Conservation (phyloP, 2,797 vertebrate species). For the Synanceia verrucosa region DNA sequence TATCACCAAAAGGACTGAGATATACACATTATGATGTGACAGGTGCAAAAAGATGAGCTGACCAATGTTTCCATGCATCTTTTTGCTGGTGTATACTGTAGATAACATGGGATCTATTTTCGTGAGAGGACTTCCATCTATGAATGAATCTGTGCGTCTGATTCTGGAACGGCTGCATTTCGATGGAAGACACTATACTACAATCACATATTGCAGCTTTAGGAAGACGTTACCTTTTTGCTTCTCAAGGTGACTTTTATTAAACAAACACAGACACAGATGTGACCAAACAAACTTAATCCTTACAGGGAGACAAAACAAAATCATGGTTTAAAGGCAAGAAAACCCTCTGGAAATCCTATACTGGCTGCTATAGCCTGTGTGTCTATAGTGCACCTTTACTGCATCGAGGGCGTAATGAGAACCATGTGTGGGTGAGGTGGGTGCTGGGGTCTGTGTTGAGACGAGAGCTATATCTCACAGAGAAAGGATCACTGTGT, state of each 20-base stretch:
- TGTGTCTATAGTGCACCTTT: slow-evolving; percentile 51
- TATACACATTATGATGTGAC: neutral
- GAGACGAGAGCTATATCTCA: slow-evolving; percentile 48
- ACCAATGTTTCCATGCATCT: neutral
- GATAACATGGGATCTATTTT: neutral
- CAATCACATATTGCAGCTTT: slow-evolving; percentile 42
- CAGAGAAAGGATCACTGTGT: slow-evolving; percentile 69
- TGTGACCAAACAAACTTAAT: slow-evolving; percentile 59
- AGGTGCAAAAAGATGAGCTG: neutral
- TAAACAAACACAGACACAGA: slow-evolving; percentile 58
- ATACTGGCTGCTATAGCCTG: slow-evolving; percentile 17
- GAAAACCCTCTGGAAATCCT: slow-evolving; percentile 33
- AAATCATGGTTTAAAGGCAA: slow-evolving; percentile 35
- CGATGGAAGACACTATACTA: neutral
- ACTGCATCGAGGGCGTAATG: slow-evolving; percentile 41
- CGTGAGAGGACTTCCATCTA: neutral
- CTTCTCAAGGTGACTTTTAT: slow-evolving; percentile 52
- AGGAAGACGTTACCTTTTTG: slow-evolving; percentile 19
- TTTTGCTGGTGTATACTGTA: neutral
- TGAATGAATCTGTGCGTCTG: slow-evolving; percentile 15
- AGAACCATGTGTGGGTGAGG: slow-evolving; percentile 56
- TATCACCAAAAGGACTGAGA: neutral
- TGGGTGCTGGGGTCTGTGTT: slow-evolving; percentile 32
- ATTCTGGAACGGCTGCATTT: neutral
- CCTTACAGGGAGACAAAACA: slow-evolving; percentile 48